These are phyloP conservation scores for Neomicropteryx cornuta DNA, from an alignment of 1,140 invertebrate genomes.

Conservation along the genomic window DNA sequence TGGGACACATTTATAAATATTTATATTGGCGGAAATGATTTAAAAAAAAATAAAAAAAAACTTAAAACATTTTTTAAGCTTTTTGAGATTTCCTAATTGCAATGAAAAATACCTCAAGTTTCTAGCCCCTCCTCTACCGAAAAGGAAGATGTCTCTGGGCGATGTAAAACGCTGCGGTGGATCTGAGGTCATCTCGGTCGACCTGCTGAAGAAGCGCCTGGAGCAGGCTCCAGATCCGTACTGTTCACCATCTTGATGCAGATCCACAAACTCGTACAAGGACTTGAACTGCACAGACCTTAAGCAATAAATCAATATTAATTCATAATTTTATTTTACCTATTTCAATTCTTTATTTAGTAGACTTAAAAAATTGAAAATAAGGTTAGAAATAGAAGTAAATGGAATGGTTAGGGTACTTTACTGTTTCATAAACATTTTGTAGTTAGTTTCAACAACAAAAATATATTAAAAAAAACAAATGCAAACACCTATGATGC, in stretches of 20 bases:
- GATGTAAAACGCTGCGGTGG: conserved; percentile 50
- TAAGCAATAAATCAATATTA: conserved; percentile 19
- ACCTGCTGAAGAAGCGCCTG: conserved; percentile 52
- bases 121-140: conserved; percentile 68
- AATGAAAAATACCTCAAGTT: conserved; percentile 55
- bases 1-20: too few relatives aligned
- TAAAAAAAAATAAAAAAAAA: too few relatives aligned
- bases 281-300: conserved; percentile 74
- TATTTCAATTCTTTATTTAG: neutral
- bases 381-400: neutral
- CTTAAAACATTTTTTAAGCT: too few relatives aligned
- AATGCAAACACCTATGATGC: too few relatives aligned
- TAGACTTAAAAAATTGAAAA: conserved; percentile 2
- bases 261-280: conserved; percentile 82
- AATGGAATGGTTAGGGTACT: neutral
- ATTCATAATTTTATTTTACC: neutral
- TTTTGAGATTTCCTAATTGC: too few relatives aligned
- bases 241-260: conserved; percentile 71
- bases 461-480: too few relatives aligned
- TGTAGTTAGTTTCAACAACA: too few relatives aligned
- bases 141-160: conserved; percentile 73
- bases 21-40: too few relatives aligned
- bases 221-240: conserved; percentile 57
- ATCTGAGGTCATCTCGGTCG: conserved; percentile 43
- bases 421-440: too few relatives aligned